phyloP scores from a whole-genome alignment of 2,888 invertebrate species.

The Erebia ligea region DNA sequence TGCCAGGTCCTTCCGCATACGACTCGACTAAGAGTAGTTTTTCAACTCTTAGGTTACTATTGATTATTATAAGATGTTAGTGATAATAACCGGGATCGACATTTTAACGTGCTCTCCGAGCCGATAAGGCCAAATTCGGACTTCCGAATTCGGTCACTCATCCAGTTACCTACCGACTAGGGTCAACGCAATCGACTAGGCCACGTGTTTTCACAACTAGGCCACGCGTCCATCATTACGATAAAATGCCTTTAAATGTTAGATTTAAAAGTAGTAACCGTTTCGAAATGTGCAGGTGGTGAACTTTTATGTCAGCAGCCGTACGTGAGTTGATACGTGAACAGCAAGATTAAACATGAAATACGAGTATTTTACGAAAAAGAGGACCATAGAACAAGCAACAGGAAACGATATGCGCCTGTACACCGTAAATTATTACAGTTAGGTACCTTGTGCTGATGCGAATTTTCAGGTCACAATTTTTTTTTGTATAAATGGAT shows the following conservation, averaged over 20 bases:
- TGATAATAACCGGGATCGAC: too few relatives aligned
- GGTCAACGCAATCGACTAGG: too few relatives aligned
- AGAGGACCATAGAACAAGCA: constrained; percentile 1
- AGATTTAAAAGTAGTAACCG: constrained; percentile 14
- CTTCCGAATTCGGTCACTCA: too few relatives aligned
- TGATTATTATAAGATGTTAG: too few relatives aligned
- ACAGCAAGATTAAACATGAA: constrained; percentile 79
- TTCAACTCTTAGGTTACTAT: too few relatives aligned
- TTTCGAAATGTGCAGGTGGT: constrained; percentile 62
- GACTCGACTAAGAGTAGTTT: too few relatives aligned
- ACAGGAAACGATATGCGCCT: constrained; percentile 10
- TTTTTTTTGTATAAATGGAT: not conserved
- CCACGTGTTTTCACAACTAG: not conserved
- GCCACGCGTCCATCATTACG: not conserved
- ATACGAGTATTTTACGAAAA: constrained; percentile 58
- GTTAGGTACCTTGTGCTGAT: not conserved
- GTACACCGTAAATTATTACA: constrained; percentile 8
- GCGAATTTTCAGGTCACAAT: not conserved
- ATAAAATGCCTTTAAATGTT: not conserved
- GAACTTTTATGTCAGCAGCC: constrained; percentile 77
- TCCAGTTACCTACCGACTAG: too few relatives aligned
- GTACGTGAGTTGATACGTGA: constrained; percentile 79
- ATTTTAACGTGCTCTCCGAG: too few relatives aligned
- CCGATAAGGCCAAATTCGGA: too few relatives aligned
- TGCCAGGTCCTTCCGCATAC: too few relatives aligned